phyloP scores from a whole-genome alignment of 1,140 invertebrate genomes.

The Paraescarpia echinospica region DNA sequence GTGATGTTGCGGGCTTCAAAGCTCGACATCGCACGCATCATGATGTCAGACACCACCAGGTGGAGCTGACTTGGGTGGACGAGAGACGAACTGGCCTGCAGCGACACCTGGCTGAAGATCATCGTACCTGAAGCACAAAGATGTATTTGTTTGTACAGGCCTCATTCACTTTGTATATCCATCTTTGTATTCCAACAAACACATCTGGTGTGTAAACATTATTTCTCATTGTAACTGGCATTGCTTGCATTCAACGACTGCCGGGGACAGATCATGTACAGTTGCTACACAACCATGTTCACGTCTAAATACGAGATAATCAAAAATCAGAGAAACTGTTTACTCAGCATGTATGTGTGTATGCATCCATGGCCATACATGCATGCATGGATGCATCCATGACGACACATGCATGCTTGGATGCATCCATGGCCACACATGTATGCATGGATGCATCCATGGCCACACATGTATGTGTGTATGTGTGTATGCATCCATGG shows the following conservation, averaged over 20 bases:
- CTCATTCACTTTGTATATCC: not conserved
- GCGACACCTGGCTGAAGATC: conserved; percentile 35
- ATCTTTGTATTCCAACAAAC: not conserved
- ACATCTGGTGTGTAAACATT: not conserved
- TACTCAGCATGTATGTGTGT: too few species aligned
- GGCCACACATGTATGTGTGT: too few species aligned
- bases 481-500: too few species aligned
- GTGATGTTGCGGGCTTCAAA: conserved; percentile 36
- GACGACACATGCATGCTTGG: too few species aligned
- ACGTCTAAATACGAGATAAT: not conserved
- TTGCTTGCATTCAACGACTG: not conserved
- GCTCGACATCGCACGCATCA: conserved; percentile 39
- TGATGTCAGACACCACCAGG: conserved; percentile 36
- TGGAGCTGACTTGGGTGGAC: conserved; percentile 35
- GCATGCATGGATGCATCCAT: too few species aligned
- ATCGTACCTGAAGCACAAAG: conserved; percentile 35
- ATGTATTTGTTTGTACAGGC: not conserved
- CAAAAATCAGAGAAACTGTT: too few species aligned
- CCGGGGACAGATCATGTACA: too few species aligned
- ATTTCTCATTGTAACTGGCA: not conserved
- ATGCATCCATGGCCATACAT: too few species aligned
- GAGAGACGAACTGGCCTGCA: conserved; percentile 39
- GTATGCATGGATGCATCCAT: too few species aligned
- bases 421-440: too few species aligned
- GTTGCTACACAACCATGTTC: too few species aligned